Percentiles rank a stretch among this genome's conserved stretches.
Evolutionary conservation across 2,113 vertebrate species (phyloP).

Genomic region (Astatotilapia flaviijosephi): DNA sequence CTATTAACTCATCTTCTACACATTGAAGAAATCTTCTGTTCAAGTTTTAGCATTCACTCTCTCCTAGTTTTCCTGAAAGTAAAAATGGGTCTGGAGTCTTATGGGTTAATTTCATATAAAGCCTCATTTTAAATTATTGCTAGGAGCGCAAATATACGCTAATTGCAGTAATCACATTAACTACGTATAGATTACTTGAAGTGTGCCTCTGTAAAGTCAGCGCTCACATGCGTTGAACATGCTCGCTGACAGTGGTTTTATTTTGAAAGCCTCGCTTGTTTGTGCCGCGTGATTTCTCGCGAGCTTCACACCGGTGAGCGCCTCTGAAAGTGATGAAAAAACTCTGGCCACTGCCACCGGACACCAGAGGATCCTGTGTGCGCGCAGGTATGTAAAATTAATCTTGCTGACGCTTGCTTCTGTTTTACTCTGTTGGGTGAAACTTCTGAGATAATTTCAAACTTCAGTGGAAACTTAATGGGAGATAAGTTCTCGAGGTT

Average conservation of each 20-base stretch:
- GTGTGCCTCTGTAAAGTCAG: not conserved
- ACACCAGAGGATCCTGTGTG: not conserved
- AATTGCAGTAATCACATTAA: not conserved
- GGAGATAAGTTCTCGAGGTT: not conserved
- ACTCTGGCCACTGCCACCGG: not conserved
- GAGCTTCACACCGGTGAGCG: conserved; percentile 23
- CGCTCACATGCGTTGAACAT: not conserved
- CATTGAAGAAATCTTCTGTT: not conserved
- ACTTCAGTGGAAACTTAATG: not conserved
- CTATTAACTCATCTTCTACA: not conserved
- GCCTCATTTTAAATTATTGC: not conserved
- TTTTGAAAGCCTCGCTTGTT: conserved; percentile 5
- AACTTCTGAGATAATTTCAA: not conserved
- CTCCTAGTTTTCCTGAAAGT: not conserved
- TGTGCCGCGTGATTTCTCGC: not conserved
- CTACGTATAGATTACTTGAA: not conserved
- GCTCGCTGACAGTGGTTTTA: not conserved
- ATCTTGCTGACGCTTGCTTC: not conserved
- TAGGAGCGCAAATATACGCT: not conserved
- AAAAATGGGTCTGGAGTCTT: not conserved
- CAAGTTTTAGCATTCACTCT: not conserved
- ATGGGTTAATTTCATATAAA: not conserved
- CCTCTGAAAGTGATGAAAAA: not conserved
- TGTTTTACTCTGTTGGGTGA: not conserved
- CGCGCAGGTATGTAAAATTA: conserved; percentile 33